A percentile compares a stretch with the other conserved stretches of the same genome.
Conservation (phyloP, 2,888 invertebrate species). For the Fragum whitleyi region DNA sequence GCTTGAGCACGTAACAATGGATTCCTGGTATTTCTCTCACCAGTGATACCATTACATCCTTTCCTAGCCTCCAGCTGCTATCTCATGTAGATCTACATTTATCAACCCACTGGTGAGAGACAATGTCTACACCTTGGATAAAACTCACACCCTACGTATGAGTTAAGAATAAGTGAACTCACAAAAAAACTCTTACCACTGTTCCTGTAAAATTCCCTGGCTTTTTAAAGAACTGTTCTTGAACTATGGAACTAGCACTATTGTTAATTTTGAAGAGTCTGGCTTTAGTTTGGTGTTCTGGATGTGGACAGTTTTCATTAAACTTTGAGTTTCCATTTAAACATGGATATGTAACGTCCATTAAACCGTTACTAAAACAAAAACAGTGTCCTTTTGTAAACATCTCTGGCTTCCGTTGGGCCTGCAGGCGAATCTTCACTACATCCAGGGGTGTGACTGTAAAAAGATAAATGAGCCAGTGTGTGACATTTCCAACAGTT, state of each 20-base stretch:
- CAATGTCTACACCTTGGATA: no score
- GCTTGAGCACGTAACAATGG: no score
- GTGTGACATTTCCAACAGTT: no score
- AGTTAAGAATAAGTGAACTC: no score
- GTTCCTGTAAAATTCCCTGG: slow-evolving; percentile 89
- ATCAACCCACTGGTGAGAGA: no score
- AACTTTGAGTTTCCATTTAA: slow-evolving; percentile 83
- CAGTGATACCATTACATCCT: no score
- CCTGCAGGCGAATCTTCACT: slow-evolving; percentile 98
- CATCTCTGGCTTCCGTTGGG: slow-evolving; percentile 92
- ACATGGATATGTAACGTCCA: slow-evolving; percentile 98
- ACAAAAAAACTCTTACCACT: slow-evolving; percentile 86
- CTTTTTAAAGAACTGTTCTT: slow-evolving; percentile 77
- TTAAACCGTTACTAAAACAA: slow-evolving; percentile 98
- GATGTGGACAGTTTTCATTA: slow-evolving; percentile 16
- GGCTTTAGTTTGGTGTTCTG: background rate
- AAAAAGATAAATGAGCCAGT: slow-evolving; percentile 84
- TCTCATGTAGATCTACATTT: no score
- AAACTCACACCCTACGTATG: no score
- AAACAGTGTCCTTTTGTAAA: slow-evolving; percentile 93
- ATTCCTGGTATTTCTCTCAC: no score
- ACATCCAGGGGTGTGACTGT: slow-evolving; percentile 99
- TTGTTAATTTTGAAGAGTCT: background rate
- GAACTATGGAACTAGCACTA: background rate
- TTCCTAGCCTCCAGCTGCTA: no score